Percentiles rank a stretch among this genome's conserved stretches.
Conservation (phyloP, 2,888 invertebrate species). For the Oxycera nigricornis region DNA sequence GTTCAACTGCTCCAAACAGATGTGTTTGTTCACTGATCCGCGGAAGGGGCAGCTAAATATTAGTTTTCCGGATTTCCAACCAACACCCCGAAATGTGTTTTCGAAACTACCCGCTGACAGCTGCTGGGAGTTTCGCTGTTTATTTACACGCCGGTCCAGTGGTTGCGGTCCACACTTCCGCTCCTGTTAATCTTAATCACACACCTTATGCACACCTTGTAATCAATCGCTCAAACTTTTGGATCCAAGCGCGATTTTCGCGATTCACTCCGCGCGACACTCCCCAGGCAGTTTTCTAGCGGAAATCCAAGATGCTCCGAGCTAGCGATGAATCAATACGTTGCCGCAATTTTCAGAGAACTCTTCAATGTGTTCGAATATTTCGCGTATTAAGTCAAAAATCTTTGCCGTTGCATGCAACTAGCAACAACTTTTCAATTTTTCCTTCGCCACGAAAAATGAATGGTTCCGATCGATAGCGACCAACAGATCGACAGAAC, state of each 20-base stretch:
- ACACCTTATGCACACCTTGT: slow-evolving; percentile 36
- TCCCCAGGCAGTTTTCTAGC: slow-evolving; percentile 8
- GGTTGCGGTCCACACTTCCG: slow-evolving; percentile 38
- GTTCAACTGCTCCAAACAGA: too few species aligned
- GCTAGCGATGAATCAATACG: not conserved
- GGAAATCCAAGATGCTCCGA: slow-evolving; percentile 19
- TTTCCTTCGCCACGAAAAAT: slow-evolving; percentile 7
- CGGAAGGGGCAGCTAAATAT: not conserved
- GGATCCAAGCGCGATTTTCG: slow-evolving; percentile 24
- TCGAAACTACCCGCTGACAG: slow-evolving; percentile 22
- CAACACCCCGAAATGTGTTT: slow-evolving; percentile 26
- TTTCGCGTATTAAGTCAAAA: slow-evolving; percentile 3
- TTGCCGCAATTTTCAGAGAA: slow-evolving; percentile 18
- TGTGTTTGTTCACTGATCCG: not conserved
- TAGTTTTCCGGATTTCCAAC: slow-evolving; percentile 7
- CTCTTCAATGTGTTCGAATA: slow-evolving; percentile 15
- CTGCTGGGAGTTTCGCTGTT: slow-evolving; percentile 22
- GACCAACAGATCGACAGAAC: slow-evolving; percentile 42
- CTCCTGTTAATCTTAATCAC: slow-evolving; percentile 15
- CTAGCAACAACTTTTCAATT: slow-evolving; percentile 20
- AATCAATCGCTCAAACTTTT: slow-evolving; percentile 20
- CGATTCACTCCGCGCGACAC: slow-evolving; percentile 32
- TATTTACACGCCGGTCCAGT: slow-evolving; percentile 36
- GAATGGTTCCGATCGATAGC: slow-evolving; percentile 31
- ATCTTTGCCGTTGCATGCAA: slow-evolving; percentile 35